Percentiles rank a stretch among this genome's conserved stretches.
phyloP scores from a whole-genome alignment of 2,888 invertebrate species.

The Heterodera filipjevi region DNA sequence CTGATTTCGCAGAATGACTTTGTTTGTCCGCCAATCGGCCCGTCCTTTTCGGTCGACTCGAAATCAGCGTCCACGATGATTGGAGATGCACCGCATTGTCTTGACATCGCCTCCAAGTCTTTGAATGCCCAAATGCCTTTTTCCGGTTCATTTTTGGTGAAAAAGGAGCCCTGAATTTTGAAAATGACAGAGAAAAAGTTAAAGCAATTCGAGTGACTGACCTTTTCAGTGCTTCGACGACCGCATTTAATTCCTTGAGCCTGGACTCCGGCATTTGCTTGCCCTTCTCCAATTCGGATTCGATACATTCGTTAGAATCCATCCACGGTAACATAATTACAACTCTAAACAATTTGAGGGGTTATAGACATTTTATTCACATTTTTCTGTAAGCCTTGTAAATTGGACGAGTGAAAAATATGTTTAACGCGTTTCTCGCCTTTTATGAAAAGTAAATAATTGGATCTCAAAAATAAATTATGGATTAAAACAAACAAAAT shows the following conservation, averaged over 20 bases:
- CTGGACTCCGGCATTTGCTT: conserved; percentile 74
- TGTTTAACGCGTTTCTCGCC: no score
- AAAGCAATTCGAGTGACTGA: conserved; percentile 62
- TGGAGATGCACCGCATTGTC: conserved; percentile 74
- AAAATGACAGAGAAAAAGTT: neutral
- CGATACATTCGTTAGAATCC: conserved; percentile 76
- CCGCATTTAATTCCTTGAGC: conserved; percentile 77
- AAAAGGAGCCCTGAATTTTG: conserved; percentile 69
- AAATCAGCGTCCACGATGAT: conserved; percentile 80
- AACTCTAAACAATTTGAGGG: no score
- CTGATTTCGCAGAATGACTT: conserved; percentile 84
- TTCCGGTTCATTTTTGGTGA: conserved; percentile 76
- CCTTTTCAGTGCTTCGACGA: conserved; percentile 80
- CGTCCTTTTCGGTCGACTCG: conserved; percentile 69
- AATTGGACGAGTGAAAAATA: neutral
- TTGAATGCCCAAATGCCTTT: conserved; percentile 77
- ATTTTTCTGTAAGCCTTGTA: no score
- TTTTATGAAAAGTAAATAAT: no score
- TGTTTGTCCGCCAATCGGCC: conserved; percentile 90
- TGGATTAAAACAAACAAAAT: no score
- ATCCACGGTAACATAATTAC: conserved; percentile 89
- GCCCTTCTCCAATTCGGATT: conserved; percentile 73
- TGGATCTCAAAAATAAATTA: no score
- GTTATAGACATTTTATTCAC: no score
- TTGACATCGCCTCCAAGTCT: conserved; percentile 81